A percentile compares a stretch with the other conserved stretches of the same genome.
Conservation (phyloP, 1,140 invertebrate genomes). For the Calliphora vicina region DNA sequence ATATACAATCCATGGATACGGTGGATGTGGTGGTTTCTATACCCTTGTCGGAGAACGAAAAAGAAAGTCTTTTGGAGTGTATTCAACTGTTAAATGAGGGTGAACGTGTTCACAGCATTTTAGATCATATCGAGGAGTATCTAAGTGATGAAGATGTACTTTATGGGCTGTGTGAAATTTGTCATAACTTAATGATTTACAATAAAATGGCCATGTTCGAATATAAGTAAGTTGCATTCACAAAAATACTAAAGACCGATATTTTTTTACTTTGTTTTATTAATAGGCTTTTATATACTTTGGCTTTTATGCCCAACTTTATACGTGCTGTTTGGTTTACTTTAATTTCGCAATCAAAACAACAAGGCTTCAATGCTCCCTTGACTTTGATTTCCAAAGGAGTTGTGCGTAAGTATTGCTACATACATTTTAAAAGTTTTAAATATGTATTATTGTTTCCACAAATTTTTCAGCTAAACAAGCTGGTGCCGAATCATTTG, state of each 20-base stretch:
- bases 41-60: constrained; percentile 62
- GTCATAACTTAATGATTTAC: constrained; percentile 79
- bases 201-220: constrained; percentile 80
- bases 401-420: constrained; percentile 61
- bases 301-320: constrained; percentile 85
- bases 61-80: constrained; percentile 65
- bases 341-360: constrained; percentile 66
- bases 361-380: constrained; percentile 61
- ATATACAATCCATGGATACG: not conserved
- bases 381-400: constrained; percentile 60
- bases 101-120: constrained; percentile 70
- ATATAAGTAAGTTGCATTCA: constrained; percentile 66
- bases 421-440: constrained; percentile 68
- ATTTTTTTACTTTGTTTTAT: constrained; percentile 42
- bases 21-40: constrained; percentile 44
- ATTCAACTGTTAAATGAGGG: constrained; percentile 73
- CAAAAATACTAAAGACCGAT: not conserved
- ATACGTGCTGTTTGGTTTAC: constrained; percentile 81
- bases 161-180: constrained; percentile 76
- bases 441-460: constrained; percentile 57
- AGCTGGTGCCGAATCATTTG: constrained; percentile 75
- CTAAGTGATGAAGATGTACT: constrained; percentile 67
- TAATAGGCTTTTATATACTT: constrained; percentile 81
- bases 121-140: constrained; percentile 69
- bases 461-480: constrained; percentile 65